Conservation (phyloP, 1,140 invertebrate genomes). For the Micrasema minimum region DNA sequence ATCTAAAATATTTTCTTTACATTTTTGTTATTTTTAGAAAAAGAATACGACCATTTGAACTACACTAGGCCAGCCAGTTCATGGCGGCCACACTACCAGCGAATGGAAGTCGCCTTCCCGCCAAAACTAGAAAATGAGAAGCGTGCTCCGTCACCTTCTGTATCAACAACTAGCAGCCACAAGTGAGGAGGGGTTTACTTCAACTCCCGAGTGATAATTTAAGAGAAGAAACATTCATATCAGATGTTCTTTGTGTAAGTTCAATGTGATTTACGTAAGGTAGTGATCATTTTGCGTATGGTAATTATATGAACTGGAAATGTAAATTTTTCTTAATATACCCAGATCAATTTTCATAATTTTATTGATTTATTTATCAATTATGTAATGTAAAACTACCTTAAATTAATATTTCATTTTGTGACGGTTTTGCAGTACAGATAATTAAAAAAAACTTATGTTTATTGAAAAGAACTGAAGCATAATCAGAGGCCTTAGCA, state of each 20-base stretch:
- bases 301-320: too few species aligned
- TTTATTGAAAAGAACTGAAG: too few species aligned
- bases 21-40: slow-evolving; percentile 63
- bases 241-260: neutral
- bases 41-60: slow-evolving; percentile 89
- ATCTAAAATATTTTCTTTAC: too few species aligned
- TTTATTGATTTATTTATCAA: too few species aligned
- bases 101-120: slow-evolving; percentile 72
- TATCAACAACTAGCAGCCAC: slow-evolving; percentile 28
- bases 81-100: slow-evolving; percentile 86
- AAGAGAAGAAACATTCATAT: neutral
- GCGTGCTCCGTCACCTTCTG: slow-evolving; percentile 27
- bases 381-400: too few species aligned
- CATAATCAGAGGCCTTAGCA: too few species aligned
- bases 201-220: neutral
- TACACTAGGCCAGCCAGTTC: slow-evolving; percentile 83
- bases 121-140: slow-evolving; percentile 46
- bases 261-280: neutral
- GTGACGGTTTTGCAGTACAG: too few species aligned
- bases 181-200: neutral
- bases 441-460: too few species aligned
- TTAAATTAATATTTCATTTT: too few species aligned
- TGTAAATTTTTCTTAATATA: too few species aligned
- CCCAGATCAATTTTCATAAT: too few species aligned
- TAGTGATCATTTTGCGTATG: too few species aligned